A percentile compares a stretch with the other conserved stretches of the same genome.
Conservation (phyloP, 2,797 vertebrate species). For the Echeneis naucrates region DNA sequence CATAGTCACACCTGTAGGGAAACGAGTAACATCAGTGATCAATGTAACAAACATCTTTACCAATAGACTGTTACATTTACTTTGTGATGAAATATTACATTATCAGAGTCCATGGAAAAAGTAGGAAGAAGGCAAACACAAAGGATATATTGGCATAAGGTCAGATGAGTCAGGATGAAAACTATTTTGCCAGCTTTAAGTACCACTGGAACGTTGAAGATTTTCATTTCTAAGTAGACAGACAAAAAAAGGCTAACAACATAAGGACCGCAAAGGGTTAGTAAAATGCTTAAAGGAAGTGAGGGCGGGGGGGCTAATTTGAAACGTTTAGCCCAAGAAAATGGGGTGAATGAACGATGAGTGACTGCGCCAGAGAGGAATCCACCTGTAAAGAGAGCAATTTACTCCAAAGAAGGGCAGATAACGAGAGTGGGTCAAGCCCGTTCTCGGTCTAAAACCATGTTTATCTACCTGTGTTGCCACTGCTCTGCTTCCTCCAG, state of each 20-base stretch:
- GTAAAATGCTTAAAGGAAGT: too few relatives aligned
- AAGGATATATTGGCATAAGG: neutral
- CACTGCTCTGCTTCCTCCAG: conserved; percentile 95
- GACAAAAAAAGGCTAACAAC: neutral
- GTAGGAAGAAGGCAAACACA: neutral
- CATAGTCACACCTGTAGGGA: conserved; percentile 89
- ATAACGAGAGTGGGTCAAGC: conserved; percentile 5
- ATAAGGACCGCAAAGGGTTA: neutral
- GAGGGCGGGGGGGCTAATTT: too few relatives aligned
- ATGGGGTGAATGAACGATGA: neutral
- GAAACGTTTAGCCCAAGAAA: neutral
- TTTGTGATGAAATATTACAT: neutral
- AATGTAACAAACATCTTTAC: neutral
- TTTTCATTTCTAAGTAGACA: neutral
- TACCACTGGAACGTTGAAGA: neutral
- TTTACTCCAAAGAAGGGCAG: conserved; percentile 21
- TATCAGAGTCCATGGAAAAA: neutral
- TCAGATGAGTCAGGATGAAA: conserved; percentile 2
- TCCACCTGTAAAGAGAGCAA: conserved; percentile 3
- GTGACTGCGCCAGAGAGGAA: conserved; percentile 12
- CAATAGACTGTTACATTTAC: neutral
- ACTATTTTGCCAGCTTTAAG: neutral
- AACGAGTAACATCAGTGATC: conserved; percentile 36
- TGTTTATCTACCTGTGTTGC: conserved; percentile 87
- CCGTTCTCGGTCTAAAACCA: conserved; percentile 11